Evolutionary conservation across 2,113 vertebrate species (phyloP).

Genomic region (Micromys minutus): DNA sequence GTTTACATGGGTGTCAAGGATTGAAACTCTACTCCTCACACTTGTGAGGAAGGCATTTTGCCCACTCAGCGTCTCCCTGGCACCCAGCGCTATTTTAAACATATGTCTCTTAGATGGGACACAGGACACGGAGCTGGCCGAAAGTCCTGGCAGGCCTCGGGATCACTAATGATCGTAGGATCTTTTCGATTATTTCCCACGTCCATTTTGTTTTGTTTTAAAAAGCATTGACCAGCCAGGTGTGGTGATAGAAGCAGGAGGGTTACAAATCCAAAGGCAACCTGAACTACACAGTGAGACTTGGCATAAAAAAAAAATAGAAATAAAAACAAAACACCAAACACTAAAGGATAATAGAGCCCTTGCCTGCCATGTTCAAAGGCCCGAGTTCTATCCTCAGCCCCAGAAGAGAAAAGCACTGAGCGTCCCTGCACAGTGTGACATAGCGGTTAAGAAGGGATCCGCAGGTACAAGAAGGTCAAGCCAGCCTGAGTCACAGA

Average conservation of each 20-base stretch:
- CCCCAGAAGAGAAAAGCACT: not conserved
- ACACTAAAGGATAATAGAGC: not conserved
- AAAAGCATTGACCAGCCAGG: not conserved
- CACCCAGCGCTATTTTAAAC: not conserved
- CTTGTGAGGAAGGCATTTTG: not conserved
- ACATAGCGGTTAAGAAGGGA: not conserved
- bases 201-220: not conserved
- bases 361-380: not conserved
- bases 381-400: too few species aligned
- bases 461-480: too few species aligned
- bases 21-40: not conserved
- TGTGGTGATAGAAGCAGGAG: not conserved
- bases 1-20: not conserved
- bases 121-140: not conserved
- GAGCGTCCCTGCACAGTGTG: too few species aligned
- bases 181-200: not conserved
- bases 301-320: not conserved
- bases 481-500: not conserved
- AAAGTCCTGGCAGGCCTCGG: not conserved
- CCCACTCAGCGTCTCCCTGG: too few species aligned
- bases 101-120: not conserved
- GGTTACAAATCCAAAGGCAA: not conserved
- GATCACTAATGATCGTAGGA: not conserved
- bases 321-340: not conserved
- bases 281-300: not conserved